Evolutionary conservation across 2,113 vertebrate species (phyloP).

Genomic region (Solea solea): DNA sequence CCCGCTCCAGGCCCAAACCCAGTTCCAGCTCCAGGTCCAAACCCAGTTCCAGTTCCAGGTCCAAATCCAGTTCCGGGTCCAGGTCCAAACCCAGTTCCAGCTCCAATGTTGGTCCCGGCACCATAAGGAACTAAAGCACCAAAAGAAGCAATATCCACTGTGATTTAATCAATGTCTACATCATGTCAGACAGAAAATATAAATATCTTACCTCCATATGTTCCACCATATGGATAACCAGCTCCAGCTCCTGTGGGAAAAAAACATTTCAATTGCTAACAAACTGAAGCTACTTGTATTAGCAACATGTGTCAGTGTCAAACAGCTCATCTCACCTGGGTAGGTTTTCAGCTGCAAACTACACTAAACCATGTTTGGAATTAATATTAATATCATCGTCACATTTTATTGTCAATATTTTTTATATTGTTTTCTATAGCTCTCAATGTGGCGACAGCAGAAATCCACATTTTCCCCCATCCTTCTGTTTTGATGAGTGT

Average conservation of each 20-base stretch:
- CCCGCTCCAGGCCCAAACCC: not conserved
- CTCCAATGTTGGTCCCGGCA: slow-evolving; percentile 23
- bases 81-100: not conserved
- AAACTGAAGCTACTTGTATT: too few species aligned
- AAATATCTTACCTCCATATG: slow-evolving; percentile 51
- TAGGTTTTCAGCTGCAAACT: too few species aligned
- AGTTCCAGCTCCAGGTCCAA: slow-evolving; percentile 2
- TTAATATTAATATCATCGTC: too few species aligned
- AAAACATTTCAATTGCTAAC: not conserved
- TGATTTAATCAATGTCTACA: not conserved
- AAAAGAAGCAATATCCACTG: not conserved
- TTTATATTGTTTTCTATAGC: too few species aligned
- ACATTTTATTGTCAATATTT: too few species aligned
- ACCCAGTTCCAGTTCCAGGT: not conserved
- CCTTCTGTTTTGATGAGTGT: too few species aligned
- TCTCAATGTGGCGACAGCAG: too few species aligned
- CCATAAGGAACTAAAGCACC: slow-evolving; percentile 62
- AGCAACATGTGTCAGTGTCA: too few species aligned
- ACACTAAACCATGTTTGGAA: too few species aligned
- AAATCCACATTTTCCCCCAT: too few species aligned
- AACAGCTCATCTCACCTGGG: too few species aligned
- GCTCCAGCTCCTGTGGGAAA: slow-evolving; percentile 44
- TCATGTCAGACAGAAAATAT: not conserved
- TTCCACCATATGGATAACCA: slow-evolving; percentile 58
- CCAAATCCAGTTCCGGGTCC: not conserved